Evolutionary conservation across 1,140 invertebrate species (phyloP).

Genomic region (Drosophila lacteicornis): DNA sequence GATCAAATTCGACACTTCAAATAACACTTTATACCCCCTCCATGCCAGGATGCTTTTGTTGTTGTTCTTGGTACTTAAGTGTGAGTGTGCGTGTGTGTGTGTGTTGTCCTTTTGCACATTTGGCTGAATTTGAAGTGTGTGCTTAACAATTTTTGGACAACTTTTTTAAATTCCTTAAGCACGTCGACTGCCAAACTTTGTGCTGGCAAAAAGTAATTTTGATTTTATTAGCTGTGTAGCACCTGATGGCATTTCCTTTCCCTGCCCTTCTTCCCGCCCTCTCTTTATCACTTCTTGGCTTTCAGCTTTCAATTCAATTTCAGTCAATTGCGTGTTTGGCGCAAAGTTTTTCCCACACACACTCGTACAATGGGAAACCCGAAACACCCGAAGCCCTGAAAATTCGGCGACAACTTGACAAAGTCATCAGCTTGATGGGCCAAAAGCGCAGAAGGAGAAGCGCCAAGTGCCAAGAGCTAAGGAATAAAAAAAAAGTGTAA

Average conservation of each 20-base stretch:
- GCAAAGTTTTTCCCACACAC: conserved; percentile 58
- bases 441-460: conserved; percentile 19
- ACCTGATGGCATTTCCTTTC: conserved; percentile 64
- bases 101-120: conserved; percentile 62
- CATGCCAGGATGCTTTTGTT: conserved; percentile 10
- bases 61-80: conserved; percentile 36
- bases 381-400: conserved; percentile 34
- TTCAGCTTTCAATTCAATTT: conserved; percentile 73
- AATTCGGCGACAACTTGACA: conserved; percentile 58
- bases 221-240: conserved; percentile 82
- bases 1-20: conserved; percentile 74
- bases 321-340: conserved; percentile 63
- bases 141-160: conserved; percentile 75
- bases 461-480: conserved; percentile 1
- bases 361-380: conserved; percentile 25
- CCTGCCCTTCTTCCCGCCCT: neutral
- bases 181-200: conserved; percentile 61
- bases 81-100: conserved; percentile 28
- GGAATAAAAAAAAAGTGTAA: conserved; percentile 8
- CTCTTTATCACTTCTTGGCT: conserved; percentile 20
- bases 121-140: conserved; percentile 72
- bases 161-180: conserved; percentile 76
- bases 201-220: conserved; percentile 74
- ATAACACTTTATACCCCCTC: conserved; percentile 53
- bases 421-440: conserved; percentile 60